Base-by-base conservation (phyloP, 2,888 invertebrate genomes). In the Bombylius discolor region DNA sequence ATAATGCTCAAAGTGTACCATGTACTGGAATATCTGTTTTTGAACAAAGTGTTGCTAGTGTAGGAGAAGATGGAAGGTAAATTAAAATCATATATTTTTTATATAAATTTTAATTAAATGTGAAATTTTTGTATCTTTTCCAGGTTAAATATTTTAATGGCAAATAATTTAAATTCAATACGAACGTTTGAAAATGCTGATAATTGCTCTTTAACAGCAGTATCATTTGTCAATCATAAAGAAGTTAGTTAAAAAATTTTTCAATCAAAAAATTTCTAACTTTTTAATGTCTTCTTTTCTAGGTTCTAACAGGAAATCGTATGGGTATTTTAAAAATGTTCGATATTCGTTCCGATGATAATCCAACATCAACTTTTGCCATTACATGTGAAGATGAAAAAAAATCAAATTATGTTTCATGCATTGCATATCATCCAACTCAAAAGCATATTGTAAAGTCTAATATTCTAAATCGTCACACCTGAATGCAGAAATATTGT, bases 301-400 rank as follows among this genome's bases (percentile, higher is more conserved):
- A 90, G 79, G 78, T 91, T 33, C 79, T 93, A 49, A 88, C 89
- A 0, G 89, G 90, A 23, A 94, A 93, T 71, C 77, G 87, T n/a
- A 76, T 89, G 67, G 94, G 94, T 0, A 87, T 91, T 65, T 84
- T 95, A 79, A 92, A 93, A 70, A 82, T 92, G 57, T 93, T 90
- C 83, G 95, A 95, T 70, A 73, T 91, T 9, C 78, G 91, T 60
- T 78, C 79, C 39, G 74, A 76, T 4, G 79, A 84, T 64, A 79
- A 80, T 59, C 84, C 89, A 4, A 75, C 79, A 0, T 80, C 81
- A 47, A 82, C 83, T 46, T 88, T 92, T 66, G 81, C 87, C 65
- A 76, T 89, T 56, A 85, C 85, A 39, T 86, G 85, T 1, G 86
- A 87, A 61, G 82, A 81, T 74, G 78, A 81, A 59, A 72, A 69